A percentile compares a stretch with the other conserved stretches of the same genome.
Evolutionary conservation across 2,797 vertebrate genomes (phyloP).

Genomic region (Aeoliscus strigatus): DNA sequence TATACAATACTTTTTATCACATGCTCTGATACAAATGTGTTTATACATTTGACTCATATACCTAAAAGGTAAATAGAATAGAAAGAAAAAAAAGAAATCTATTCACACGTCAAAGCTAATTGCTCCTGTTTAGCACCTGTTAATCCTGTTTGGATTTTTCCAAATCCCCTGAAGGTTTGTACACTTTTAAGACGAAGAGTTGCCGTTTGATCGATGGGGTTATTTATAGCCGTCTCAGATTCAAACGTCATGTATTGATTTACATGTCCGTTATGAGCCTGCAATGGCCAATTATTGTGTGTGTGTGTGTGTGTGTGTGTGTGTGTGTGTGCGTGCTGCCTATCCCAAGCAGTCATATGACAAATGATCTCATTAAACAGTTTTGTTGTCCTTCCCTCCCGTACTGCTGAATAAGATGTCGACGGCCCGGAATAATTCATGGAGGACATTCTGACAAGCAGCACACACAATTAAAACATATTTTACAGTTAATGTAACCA

Average conservation of each 20-base stretch:
- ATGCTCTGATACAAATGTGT: no score
- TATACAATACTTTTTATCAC: no score
- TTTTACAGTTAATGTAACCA: no score
- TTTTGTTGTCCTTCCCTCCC: conserved; percentile 48
- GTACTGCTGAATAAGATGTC: conserved; percentile 24
- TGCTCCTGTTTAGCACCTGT: conserved; percentile 4
- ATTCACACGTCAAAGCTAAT: neutral
- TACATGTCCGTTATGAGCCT: conserved; percentile 58
- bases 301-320: conserved; percentile 37
- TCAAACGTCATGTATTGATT: conserved; percentile 49
- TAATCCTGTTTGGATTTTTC: conserved; percentile 7
- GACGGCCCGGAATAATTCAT: conserved; percentile 22
- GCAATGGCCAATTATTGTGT: conserved; percentile 65
- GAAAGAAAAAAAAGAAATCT: no score
- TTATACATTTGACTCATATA: no score
- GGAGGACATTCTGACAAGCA: conserved; percentile 2
- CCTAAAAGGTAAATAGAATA: neutral
- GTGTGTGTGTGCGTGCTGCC: conserved; percentile 29
- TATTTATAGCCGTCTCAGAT: conserved; percentile 52
- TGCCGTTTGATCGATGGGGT: conserved; percentile 49
- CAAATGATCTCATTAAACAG: conserved; percentile 66
- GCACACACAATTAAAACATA: no score
- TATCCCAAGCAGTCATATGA: conserved; percentile 60
- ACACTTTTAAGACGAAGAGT: conserved; percentile 31
- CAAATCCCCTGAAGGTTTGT: conserved; percentile 33